A percentile compares a stretch with the other conserved stretches of the same genome.
Conservation (phyloP, 2,113 vertebrate species). For the Ailurus styani region DNA sequence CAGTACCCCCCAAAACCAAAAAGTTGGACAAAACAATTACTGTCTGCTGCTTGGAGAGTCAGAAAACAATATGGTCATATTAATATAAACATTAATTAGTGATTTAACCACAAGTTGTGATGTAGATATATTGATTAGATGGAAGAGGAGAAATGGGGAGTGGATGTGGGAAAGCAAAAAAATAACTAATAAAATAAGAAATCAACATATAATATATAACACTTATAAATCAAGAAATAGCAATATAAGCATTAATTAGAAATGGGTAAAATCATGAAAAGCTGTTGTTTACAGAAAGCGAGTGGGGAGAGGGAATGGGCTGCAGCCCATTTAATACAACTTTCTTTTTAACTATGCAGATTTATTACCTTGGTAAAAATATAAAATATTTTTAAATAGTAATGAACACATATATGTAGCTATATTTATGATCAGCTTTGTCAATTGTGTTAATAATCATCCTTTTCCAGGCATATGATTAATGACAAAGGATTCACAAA, state of each 20-base stretch:
- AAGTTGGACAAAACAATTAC: not conserved
- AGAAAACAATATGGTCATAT: not conserved
- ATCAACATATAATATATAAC: not conserved
- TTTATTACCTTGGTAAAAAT: not conserved
- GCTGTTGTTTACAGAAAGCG: not conserved
- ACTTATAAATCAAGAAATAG: not conserved
- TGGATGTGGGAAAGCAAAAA: not conserved
- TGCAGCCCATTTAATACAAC: not conserved
- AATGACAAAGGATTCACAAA: not conserved
- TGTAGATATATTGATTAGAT: not conserved
- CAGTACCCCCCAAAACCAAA: not conserved
- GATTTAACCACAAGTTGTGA: not conserved
- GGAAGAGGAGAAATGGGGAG: not conserved
- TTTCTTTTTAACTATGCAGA: not conserved
- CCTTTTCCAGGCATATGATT: not conserved
- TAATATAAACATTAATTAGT: not conserved
- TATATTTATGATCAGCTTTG: not conserved
- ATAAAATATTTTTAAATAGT: not conserved
- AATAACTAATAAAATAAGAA: not conserved
- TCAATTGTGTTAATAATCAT: not conserved
- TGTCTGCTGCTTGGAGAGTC: not conserved
- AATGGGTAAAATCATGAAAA: not conserved
- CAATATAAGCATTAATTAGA: not conserved
- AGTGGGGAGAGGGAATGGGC: accelerated
- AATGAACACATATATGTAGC: not conserved